Conservation (phyloP, 2,797 vertebrate species). For the Amblyopsis hoosieri region DNA sequence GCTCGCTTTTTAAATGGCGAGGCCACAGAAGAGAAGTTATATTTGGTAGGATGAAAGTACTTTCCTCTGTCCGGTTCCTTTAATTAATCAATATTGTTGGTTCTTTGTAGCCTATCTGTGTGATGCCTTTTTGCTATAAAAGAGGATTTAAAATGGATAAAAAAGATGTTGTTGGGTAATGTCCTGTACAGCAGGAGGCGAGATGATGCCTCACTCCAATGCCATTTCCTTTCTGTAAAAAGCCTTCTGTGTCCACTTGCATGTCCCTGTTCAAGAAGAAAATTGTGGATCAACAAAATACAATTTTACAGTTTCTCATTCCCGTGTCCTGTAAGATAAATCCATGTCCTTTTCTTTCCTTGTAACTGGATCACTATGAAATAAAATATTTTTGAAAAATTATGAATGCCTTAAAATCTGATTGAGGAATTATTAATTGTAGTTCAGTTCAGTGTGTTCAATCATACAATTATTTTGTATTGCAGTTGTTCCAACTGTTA, state of each 20-base stretch:
- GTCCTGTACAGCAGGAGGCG: slow-evolving; percentile 69
- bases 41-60: slow-evolving; percentile 62
- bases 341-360: slow-evolving; percentile 76
- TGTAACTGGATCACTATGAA: slow-evolving; percentile 82
- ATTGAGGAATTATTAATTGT: background rate
- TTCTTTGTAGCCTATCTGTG: slow-evolving; percentile 81
- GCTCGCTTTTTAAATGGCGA: slow-evolving; percentile 58
- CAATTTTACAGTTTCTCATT: slow-evolving; percentile 71
- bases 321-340: slow-evolving; percentile 77
- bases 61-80: slow-evolving; percentile 68
- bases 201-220: slow-evolving; percentile 41
- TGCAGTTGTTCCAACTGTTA: too few relatives aligned
- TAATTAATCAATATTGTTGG: slow-evolving; percentile 72
- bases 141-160: slow-evolving; percentile 67
- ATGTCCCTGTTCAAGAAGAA: slow-evolving; percentile 75
- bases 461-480: background rate
- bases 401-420: slow-evolving; percentile 44
- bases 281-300: slow-evolving; percentile 65
- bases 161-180: slow-evolving; percentile 73
- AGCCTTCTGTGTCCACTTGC: slow-evolving; percentile 74
- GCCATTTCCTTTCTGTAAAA: slow-evolving; percentile 60
- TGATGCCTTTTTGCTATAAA: slow-evolving; percentile 79
- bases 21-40: slow-evolving; percentile 53
- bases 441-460: background rate
- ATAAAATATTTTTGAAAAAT: slow-evolving; percentile 85